Conservation (phyloP, 2,888 invertebrate species). For the Tenthredo distinguenda region DNA sequence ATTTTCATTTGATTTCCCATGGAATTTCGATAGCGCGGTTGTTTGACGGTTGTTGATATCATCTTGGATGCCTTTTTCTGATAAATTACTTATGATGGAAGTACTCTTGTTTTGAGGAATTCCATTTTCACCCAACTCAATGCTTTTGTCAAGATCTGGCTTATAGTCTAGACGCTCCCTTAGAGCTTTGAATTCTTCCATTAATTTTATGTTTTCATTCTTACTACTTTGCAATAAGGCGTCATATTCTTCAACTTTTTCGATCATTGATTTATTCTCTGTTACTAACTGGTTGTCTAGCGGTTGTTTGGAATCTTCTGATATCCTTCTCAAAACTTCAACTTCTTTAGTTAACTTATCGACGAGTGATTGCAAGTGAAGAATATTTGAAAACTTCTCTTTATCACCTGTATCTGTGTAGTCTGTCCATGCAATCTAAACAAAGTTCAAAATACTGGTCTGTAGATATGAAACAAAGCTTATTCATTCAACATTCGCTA, state of each 20-base stretch:
- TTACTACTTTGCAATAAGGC: conserved; percentile 41
- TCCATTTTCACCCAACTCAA: conserved; percentile 21
- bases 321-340: conserved; percentile 18
- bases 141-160: not conserved
- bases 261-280: conserved; percentile 45
- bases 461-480: conserved; percentile 19
- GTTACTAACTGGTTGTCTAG: not conserved
- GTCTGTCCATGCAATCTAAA: conserved; percentile 49
- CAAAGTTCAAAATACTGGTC: not conserved
- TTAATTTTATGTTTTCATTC: conserved; percentile 51
- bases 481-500: not conserved
- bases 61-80: conserved; percentile 1
- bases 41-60: not conserved
- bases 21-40: not conserved
- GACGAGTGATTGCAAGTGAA: conserved; percentile 43
- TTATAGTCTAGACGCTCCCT: not conserved
- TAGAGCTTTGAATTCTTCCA: conserved; percentile 29
- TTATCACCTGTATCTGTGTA: not conserved
- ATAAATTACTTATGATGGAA: not conserved
- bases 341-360: conserved; percentile 42
- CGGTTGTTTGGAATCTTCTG: not conserved
- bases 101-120: conserved; percentile 4
- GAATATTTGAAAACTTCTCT: conserved; percentile 38
- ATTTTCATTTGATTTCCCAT: not conserved
- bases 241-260: conserved; percentile 37